Evolutionary conservation across 2,113 vertebrate species (phyloP).

Genomic region (Atlantisia rogersi): DNA sequence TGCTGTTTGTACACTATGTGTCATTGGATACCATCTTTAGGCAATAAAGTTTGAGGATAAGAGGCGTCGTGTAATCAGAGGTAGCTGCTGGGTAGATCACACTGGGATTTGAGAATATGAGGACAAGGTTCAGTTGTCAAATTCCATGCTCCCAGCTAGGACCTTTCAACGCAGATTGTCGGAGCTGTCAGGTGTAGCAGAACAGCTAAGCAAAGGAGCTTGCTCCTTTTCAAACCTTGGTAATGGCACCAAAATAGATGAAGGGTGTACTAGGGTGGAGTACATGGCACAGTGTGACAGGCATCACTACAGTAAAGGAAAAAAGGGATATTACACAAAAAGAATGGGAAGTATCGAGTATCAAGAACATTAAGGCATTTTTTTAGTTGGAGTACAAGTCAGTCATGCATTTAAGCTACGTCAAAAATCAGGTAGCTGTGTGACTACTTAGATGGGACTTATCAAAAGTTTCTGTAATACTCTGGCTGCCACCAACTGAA

Average conservation of each 20-base stretch:
- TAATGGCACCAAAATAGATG: background rate
- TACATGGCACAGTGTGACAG: background rate
- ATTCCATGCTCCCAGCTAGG: background rate
- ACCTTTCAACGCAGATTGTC: background rate
- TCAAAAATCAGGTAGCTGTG: background rate
- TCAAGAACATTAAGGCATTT: accelerated
- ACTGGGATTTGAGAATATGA: background rate
- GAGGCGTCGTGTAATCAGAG: background rate
- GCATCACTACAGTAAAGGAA: background rate
- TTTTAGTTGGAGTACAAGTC: background rate
- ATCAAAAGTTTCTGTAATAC: background rate
- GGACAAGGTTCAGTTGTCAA: background rate
- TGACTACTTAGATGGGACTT: background rate
- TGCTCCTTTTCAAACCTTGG: background rate
- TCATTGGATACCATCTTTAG: background rate
- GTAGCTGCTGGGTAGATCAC: background rate
- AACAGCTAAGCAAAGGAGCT: background rate
- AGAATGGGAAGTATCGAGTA: background rate
- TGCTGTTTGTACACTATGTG: background rate
- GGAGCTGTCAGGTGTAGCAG: background rate
- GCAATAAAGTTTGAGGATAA: background rate
- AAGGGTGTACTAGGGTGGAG: background rate
- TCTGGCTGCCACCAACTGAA: background rate
- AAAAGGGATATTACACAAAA: background rate
- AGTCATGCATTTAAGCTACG: background rate